Percentiles rank a stretch among this genome's conserved stretches.
Evolutionary conservation across 2,113 vertebrate genomes (phyloP).

Genomic region (Chroicocephalus ridibundus): DNA sequence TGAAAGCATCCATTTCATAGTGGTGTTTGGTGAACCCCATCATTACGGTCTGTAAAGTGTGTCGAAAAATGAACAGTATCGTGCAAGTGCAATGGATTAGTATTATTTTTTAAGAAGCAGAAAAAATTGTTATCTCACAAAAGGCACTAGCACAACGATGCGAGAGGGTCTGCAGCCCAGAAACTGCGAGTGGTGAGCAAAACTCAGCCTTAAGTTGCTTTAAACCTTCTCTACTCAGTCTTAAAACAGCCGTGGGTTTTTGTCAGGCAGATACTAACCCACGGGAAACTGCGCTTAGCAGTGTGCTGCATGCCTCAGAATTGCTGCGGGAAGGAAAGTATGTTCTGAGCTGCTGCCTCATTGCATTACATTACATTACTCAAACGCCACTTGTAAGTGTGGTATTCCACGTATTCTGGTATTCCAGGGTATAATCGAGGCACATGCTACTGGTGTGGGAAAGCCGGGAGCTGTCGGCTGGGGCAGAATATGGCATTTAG

Average conservation of each 20-base stretch:
- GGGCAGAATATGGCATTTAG: neutral
- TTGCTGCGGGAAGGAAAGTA: too few species aligned
- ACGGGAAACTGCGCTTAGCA: neutral
- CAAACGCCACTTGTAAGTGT: neutral
- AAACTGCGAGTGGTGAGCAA: neutral
- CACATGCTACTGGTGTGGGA: neutral
- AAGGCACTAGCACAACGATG: neutral
- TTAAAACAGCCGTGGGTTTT: neutral
- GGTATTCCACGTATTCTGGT: too few species aligned
- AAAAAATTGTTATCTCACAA: neutral
- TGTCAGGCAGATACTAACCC: neutral
- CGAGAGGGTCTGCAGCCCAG: neutral
- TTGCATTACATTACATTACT: neutral
- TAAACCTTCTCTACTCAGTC: neutral
- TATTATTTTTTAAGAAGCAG: neutral
- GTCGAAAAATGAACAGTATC: neutral
- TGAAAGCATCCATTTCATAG: neutral
- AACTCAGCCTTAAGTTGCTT: neutral
- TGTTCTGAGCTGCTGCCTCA: too few species aligned
- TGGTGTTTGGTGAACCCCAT: neutral
- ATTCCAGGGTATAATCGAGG: neutral
- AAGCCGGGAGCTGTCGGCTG: accelerated
- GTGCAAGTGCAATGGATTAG: accelerated
- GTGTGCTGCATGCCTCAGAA: neutral
- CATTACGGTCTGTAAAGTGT: neutral